phyloP scores from a whole-genome alignment of 2,113 vertebrate genomes.

The Octodon degus region DNA sequence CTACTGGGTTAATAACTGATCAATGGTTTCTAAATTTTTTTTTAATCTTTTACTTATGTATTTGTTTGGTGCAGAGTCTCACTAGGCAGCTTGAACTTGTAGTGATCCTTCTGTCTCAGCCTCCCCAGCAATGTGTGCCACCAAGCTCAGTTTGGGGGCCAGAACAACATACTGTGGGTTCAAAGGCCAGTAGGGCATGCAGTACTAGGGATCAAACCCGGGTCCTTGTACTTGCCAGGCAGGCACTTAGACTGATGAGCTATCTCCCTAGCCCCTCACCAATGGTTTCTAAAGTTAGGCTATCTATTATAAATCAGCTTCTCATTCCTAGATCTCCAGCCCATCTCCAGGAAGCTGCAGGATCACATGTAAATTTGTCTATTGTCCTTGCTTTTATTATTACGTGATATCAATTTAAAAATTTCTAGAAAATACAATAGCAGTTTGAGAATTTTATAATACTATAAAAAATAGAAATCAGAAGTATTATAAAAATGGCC shows the following conservation, averaged over 20 bases:
- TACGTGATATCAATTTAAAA: conserved; percentile 13
- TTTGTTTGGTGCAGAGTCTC: too few species aligned
- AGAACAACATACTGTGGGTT: too few species aligned
- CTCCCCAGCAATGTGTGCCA: too few species aligned
- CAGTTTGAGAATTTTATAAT: conserved; percentile 7
- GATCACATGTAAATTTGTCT: background rate
- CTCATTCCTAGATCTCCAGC: background rate
- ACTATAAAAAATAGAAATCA: background rate
- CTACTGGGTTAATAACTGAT: background rate
- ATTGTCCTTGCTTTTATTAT: background rate
- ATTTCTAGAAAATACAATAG: background rate
- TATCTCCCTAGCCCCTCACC: background rate
- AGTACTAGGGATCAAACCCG: too few species aligned
- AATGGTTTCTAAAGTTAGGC: background rate
- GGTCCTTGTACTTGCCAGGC: too few species aligned
- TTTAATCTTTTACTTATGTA: too few species aligned
- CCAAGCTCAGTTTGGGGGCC: too few species aligned
- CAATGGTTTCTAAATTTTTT: background rate
- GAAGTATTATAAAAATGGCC: background rate
- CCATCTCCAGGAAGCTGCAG: background rate
- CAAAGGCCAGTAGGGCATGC: too few species aligned
- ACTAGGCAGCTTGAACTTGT: too few species aligned
- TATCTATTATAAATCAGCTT: background rate
- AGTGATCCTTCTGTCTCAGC: too few species aligned
- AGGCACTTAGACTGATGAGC: too few species aligned